A percentile compares a stretch with the other conserved stretches of the same genome.
Evolutionary conservation across 2,797 vertebrate species (phyloP).

Genomic region (Manis pentadactyla): DNA sequence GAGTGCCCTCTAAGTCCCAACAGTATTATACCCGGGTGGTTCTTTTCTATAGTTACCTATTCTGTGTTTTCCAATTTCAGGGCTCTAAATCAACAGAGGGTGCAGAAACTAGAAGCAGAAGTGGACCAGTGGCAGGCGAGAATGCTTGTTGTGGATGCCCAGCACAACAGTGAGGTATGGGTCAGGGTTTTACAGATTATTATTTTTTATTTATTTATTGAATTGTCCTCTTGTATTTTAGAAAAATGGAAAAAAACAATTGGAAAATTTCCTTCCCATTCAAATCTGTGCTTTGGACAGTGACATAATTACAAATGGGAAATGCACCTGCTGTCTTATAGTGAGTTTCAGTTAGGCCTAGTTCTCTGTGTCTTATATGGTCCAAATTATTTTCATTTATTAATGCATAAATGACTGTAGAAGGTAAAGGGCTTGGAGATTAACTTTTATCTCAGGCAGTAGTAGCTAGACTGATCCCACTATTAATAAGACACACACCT

Average conservation of each 20-base stretch:
- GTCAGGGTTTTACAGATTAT: background rate
- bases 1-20: background rate
- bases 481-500: background rate
- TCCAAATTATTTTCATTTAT: background rate
- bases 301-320: background rate
- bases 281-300: background rate
- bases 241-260: background rate
- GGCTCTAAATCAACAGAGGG: constrained; percentile 80
- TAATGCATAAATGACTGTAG: background rate
- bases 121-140: constrained; percentile 85
- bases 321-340: background rate
- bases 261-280: background rate
- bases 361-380: background rate
- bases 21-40: background rate
- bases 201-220: background rate
- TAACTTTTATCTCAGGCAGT: background rate
- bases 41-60: background rate
- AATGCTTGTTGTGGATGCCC: constrained; percentile 77
- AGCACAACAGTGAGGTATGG: constrained; percentile 84
- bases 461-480: background rate
- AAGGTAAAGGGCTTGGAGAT: constrained; percentile 29
- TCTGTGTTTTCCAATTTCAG: constrained; percentile 74
- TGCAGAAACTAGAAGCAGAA: constrained; percentile 86
- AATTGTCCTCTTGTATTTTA: background rate
- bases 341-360: background rate